phyloP scores from a whole-genome alignment of 2,888 invertebrate genomes.

The Xiphydria camelus region DNA sequence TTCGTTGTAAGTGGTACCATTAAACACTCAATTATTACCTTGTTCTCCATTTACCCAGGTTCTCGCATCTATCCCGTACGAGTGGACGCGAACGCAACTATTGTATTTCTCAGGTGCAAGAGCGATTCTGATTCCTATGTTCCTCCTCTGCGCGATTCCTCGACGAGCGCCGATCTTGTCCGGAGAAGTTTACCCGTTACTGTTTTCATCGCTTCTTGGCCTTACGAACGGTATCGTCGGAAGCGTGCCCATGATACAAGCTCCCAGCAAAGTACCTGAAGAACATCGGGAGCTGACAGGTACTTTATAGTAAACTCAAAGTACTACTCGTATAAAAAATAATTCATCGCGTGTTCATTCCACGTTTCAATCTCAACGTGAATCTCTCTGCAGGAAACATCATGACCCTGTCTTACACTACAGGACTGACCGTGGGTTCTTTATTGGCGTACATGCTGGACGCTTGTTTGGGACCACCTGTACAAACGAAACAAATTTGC shows the following conservation, averaged over 20 bases:
- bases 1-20: neutral
- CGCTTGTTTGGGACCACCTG: conserved; percentile 47
- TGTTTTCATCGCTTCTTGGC: conserved; percentile 73
- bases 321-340: conserved; percentile 4
- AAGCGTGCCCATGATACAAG: conserved; percentile 90
- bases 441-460: conserved; percentile 81
- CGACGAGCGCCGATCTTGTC: conserved; percentile 72
- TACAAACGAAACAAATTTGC: conserved; percentile 50
- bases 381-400: conserved; percentile 72
- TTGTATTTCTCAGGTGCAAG: conserved; percentile 75
- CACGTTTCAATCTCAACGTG: neutral
- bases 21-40: neutral
- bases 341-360: conserved; percentile 3
- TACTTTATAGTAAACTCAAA: conserved; percentile 50
- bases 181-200: conserved; percentile 68
- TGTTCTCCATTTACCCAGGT: conserved; percentile 58
- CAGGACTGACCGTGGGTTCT: conserved; percentile 83
- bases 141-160: conserved; percentile 82
- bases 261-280: conserved; percentile 83
- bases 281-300: conserved; percentile 87
- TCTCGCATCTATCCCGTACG: conserved; percentile 77
- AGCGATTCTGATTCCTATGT: conserved; percentile 76
- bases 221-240: conserved; percentile 87
- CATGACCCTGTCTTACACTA: conserved; percentile 90
- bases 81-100: conserved; percentile 81